Conservation (phyloP, 2,797 vertebrate species). For the Ambastaia sidthimunki region DNA sequence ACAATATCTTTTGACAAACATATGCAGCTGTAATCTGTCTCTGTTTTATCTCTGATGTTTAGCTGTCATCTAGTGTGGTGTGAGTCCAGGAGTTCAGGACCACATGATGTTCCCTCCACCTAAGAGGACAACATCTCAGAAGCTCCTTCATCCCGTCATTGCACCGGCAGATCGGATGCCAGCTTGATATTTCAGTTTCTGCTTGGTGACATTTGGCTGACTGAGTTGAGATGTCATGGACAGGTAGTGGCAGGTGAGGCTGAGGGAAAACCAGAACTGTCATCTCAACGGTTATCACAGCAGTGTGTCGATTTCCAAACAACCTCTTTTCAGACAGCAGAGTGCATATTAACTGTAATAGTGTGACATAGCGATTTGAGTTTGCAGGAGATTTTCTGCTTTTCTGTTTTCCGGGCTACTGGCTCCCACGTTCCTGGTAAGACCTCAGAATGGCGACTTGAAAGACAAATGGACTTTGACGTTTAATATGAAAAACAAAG, state of each 20-base stretch:
- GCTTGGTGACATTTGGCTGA: constrained; percentile 82
- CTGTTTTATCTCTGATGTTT: constrained; percentile 49
- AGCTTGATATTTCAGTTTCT: constrained; percentile 77
- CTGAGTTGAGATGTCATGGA: constrained; percentile 76
- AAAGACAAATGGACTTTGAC: constrained; percentile 51
- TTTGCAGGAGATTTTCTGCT: constrained; percentile 33
- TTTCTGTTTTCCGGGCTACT: constrained; percentile 13
- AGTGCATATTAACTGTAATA: constrained; percentile 74
- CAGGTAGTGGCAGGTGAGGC: constrained; percentile 71
- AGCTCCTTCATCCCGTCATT: constrained; percentile 63
- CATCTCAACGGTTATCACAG: constrained; percentile 76
- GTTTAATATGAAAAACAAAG: constrained; percentile 43
- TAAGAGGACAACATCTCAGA: constrained; percentile 69
- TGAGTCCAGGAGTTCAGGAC: constrained; percentile 54
- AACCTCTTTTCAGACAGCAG: constrained; percentile 68
- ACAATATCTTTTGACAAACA: constrained; percentile 33
- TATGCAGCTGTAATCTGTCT: constrained; percentile 37
- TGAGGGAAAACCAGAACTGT: constrained; percentile 66
- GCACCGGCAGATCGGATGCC: constrained; percentile 72
- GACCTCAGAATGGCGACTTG: constrained; percentile 25
- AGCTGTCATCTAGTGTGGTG: constrained; percentile 61
- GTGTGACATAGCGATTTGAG: constrained; percentile 43
- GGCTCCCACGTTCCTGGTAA: constrained; percentile 6
- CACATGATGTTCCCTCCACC: constrained; percentile 53
- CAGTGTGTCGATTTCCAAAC: constrained; percentile 70